Evolutionary conservation across 2,797 vertebrate genomes (phyloP), one percentile per base, ranked within the genome.

Genomic region (Nothura maculosa): DNA sequence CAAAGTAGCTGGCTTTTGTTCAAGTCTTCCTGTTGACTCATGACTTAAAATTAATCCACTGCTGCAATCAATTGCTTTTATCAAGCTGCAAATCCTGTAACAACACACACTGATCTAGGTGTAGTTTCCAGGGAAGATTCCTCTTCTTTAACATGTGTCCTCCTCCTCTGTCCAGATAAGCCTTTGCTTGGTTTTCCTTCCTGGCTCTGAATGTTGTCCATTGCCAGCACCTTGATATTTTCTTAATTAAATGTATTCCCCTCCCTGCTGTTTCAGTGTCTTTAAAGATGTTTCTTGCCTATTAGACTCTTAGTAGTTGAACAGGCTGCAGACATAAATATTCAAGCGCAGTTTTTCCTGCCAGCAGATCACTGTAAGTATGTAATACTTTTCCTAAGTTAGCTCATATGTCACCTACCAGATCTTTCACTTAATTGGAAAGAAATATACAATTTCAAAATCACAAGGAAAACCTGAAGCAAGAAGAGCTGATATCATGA

Each of bases 61-160:
- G 30, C 47, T 93, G 18, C 74, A 84, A 89, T 89, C 43, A 84
- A 43, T 87, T 89, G 42, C 38, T 88, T 88, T 96, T 89, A 91
- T 91, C 80, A 89, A 81, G 38, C 82, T 87, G 32, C 25, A 94
- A 93, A 91, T 91, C 77, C 82, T 85, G 48, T 89, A 92, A 88
- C 87, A 93, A 78, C 36, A 81, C 68, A n/a, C 74, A 48, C 15
- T 84, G 75, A 88, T 92, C 66, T 85, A 78, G 47, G 55, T 76
- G 30, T 45, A 22, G 12, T 84, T 94, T 93, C 87, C 81, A 74
- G 67, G 43, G 67, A 27, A 87, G 22, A 13, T 60, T 81, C 15
- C 19, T 68, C 38, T 28, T 67, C 60, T 86, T 62, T 78, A 73
- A 78, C 85, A 82, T 73, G 21, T 83, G 85, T 5, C 89, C 75